phyloP scores from a whole-genome alignment of 2,113 vertebrate species.

The Mustela nigripes region DNA sequence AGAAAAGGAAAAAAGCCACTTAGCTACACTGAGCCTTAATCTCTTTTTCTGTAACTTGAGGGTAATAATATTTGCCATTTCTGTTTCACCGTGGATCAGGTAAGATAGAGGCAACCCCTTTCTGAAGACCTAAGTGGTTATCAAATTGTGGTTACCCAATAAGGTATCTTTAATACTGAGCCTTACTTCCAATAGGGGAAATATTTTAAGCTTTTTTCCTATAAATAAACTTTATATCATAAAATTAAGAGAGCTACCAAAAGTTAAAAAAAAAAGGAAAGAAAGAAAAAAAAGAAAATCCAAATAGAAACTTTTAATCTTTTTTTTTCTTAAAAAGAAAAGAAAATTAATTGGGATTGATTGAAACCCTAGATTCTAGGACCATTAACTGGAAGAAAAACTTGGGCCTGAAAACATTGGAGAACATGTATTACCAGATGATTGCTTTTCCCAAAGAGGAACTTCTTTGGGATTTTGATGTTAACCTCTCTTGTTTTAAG shows the following conservation, averaged over 20 bases:
- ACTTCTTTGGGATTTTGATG: not conserved
- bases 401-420: not conserved
- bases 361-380: not conserved
- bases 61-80: not conserved
- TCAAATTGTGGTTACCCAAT: not conserved
- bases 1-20: not conserved
- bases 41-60: not conserved
- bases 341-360: not conserved
- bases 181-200: not conserved
- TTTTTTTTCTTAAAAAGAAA: not conserved
- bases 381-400: not conserved
- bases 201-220: constrained; percentile 39
- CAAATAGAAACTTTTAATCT: not conserved
- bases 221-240: not conserved
- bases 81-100: not conserved
- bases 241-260: constrained; percentile 43
- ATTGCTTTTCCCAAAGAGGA: not conserved
- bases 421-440: not conserved
- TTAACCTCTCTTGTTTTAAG: not conserved
- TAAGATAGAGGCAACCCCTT: not conserved
- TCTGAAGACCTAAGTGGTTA: not conserved
- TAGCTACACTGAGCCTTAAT: not conserved
- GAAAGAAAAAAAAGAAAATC: not conserved
- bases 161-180: not conserved
- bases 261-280: not conserved